Conservation (phyloP, 2,888 invertebrate species). For the Plutella xylostella region DNA sequence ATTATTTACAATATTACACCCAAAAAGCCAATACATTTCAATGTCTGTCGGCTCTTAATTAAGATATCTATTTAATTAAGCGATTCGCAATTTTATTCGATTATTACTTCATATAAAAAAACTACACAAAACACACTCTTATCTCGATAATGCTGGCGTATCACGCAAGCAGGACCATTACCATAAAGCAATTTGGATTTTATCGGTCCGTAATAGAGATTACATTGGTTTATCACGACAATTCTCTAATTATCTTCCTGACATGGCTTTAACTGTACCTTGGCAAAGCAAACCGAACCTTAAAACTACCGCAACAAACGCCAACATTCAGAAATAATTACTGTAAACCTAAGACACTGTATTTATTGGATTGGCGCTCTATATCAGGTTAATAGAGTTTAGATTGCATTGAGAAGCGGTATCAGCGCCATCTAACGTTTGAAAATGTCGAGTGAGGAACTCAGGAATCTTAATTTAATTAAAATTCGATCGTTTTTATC, state of each 20-base stretch:
- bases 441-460: constrained; percentile 27
- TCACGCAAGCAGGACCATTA: constrained; percentile 39
- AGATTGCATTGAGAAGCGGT: no score
- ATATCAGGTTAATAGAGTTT: no score
- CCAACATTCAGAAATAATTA: no score
- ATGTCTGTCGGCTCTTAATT: no score
- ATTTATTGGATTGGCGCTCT: no score
- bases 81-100: constrained; percentile 63
- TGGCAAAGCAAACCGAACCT: constrained; percentile 15
- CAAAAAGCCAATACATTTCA: no score
- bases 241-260: constrained; percentile 43
- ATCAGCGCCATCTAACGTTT: constrained; percentile 26
- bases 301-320: constrained; percentile 16
- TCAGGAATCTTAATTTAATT: constrained; percentile 63
- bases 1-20: no score
- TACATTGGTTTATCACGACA: constrained; percentile 53
- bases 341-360: no score
- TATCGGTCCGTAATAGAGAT: constrained; percentile 57
- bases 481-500: constrained; percentile 53
- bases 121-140: constrained; percentile 47
- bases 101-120: constrained; percentile 58
- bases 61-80: constrained; percentile 64
- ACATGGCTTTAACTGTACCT: neutral
- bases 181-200: constrained; percentile 59
- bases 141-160: constrained; percentile 41